Percentiles rank a stretch among this genome's conserved stretches.
Conservation (phyloP, 2,797 vertebrate species). For the Rhinichthys osculus region DNA sequence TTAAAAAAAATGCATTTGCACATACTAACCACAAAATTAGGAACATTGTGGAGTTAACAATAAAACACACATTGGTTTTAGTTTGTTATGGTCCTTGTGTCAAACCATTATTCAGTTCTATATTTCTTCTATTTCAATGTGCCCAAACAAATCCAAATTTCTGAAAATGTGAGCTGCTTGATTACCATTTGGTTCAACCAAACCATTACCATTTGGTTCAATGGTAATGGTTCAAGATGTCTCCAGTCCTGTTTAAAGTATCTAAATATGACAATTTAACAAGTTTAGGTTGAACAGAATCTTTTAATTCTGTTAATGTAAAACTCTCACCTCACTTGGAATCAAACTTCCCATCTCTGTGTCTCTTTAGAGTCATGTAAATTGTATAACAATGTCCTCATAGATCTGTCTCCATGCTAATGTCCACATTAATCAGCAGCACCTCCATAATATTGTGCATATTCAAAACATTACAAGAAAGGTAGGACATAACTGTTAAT, state of each 20-base stretch:
- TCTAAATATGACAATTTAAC: slow-evolving; percentile 1
- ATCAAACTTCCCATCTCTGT: slow-evolving; percentile 22
- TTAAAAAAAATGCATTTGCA: background rate
- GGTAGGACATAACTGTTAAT: background rate
- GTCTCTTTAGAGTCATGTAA: background rate
- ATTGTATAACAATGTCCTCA: slow-evolving; percentile 32
- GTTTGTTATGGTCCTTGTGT: background rate
- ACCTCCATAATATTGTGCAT: background rate
- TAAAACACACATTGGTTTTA: background rate
- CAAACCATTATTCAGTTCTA: background rate
- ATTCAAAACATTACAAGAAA: background rate
- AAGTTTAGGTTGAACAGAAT: slow-evolving; percentile 14
- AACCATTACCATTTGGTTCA: no score
- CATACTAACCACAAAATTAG: background rate
- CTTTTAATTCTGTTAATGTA: slow-evolving; percentile 6
- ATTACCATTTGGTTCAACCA: no score
- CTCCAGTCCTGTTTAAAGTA: background rate
- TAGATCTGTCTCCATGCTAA: background rate
- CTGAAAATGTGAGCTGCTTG: background rate
- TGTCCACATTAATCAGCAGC: slow-evolving; percentile 15
- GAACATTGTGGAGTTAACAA: background rate
- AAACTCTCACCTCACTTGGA: background rate
- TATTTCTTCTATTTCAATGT: background rate
- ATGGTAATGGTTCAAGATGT: background rate
- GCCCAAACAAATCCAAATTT: background rate